Conservation (phyloP, 2,888 invertebrate genomes). For the Lagria hirta region DNA sequence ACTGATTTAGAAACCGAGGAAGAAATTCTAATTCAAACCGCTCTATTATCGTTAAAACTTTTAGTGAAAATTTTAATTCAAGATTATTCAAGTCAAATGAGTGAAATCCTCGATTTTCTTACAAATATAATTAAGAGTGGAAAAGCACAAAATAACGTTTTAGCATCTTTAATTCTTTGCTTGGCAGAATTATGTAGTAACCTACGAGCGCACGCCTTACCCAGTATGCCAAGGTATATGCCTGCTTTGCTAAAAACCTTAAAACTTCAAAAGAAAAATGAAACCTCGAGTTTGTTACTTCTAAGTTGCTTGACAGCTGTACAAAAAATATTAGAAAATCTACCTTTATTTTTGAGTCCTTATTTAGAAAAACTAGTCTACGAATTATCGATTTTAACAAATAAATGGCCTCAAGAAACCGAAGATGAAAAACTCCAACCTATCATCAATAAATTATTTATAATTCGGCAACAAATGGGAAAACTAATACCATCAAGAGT, state of each 20-base stretch:
- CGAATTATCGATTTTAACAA: constrained; percentile 61
- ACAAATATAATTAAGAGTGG: constrained; percentile 62
- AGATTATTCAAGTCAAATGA: constrained; percentile 69
- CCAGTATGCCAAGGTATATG: constrained; percentile 76
- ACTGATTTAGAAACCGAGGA: constrained; percentile 59
- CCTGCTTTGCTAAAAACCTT: constrained; percentile 70
- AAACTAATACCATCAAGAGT: constrained; percentile 70
- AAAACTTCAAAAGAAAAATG: constrained; percentile 61
- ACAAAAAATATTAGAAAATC: constrained; percentile 77
- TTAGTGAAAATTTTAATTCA: constrained; percentile 73
- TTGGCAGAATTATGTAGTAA: constrained; percentile 77
- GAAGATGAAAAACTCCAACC: constrained; percentile 55
- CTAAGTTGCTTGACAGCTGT: constrained; percentile 76
- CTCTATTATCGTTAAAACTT: constrained; percentile 78
- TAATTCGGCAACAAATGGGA: constrained; percentile 69
- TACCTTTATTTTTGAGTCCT: constrained; percentile 83
- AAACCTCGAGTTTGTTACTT: constrained; percentile 63
- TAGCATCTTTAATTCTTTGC: constrained; percentile 74
- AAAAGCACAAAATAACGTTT: constrained; percentile 61
- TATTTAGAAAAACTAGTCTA: constrained; percentile 74
- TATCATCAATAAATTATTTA: constrained; percentile 61
- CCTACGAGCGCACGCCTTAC: constrained; percentile 74
- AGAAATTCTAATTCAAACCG: constrained; percentile 77
- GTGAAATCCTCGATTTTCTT: constrained; percentile 67
- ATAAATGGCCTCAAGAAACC: constrained; percentile 34